Base-by-base conservation (phyloP, 92 coral and sea anemone genomes). In the Nematostella vectensis region DNA sequence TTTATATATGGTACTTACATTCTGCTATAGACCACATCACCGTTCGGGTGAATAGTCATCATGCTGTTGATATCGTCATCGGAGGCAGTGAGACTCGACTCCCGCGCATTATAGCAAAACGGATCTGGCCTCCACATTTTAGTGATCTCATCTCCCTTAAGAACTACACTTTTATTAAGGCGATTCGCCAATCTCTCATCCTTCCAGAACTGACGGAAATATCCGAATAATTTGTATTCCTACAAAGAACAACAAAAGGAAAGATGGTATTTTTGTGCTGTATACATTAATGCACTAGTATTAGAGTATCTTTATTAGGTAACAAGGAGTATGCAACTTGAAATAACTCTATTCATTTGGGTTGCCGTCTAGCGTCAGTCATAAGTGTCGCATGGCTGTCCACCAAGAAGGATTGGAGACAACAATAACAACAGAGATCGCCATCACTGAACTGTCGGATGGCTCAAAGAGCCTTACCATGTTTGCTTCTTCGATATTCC, bases 121-220 rank as follows among this genome's bases (percentile, higher is more conserved):
- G 84, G 75, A 47, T 75, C 95, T 16, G 95, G 95, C 12, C 48
- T 63, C 95, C 95, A 85, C 0, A 85, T 27, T n/a, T 43, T 44
- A 18, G 47, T 74, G 44, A 85, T 76, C 47, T 75, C 95, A 2
- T 56, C 69, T 1, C 88, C 88, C 27, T 57, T 67, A 27, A 85
- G 10, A 31, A 40, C 61, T n/a, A 82, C 23, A 1, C 79, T 50
- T 4, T 53, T 50, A 54, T 85, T 85, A 0, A 67, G 42, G 31
- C 69, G 54, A 12, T 78, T 75, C 3, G 69, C 66, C 27, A 85
- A 67, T 10, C 95, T 80, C 12, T 63, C 18, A 57, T 85, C 95
- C 0, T 33, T 59, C 95, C 95, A 85, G 17, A 27, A 28, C 61
- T 85, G 83, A 8, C 78, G 62, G 17, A 65, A 65, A 57, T 85